Evolutionary conservation across 2,797 vertebrate genomes (phyloP), one percentile per base, ranked within the genome.

Genomic region (Lacerta agilis): DNA sequence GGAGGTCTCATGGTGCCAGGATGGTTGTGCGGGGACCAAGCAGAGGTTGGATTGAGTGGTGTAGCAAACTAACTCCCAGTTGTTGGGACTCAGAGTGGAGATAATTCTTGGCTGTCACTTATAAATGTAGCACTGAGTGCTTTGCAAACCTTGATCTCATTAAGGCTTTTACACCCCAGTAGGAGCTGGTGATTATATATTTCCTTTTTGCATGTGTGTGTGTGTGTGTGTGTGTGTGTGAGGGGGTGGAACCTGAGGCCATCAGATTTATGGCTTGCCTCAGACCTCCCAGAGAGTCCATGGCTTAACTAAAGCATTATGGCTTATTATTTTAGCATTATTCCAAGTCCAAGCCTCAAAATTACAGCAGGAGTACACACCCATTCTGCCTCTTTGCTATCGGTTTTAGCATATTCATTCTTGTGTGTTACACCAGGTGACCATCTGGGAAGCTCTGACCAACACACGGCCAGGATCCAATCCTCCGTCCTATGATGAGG

Each of bases 381-480:
- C 58, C 17, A 9, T 61, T 33, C 29, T 23, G 18, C 38, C 25
- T n/a, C 33, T 17, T 7, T 78, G 25, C 36, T 66, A 41, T 49
- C 4, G 6, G 45, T 10, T 69, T 81, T 13, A 55, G 33, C 18
- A 41, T 82, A 13, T 33, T 64, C 15, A 36, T 43, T 79, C 77
- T 61, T 79, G 8, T 49, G 10, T 23, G 3, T 86, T 81, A 49
- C 25, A 36, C 5, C 83, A 99, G 98, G 98, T 99, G 93, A 99
- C 98, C 41, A 98, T 99, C 86, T 99, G 98, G 98, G 98, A 99
- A 92, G 98, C 98, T 4, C 96, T 99, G 93, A 99, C 98, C 88
- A 98, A 98, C 96, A 98, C 97, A 20, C 97, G 98, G 33, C 98
- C 98, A 0, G 93, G 96, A 0, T 0, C 90, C 5, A 97, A 95